Evolutionary conservation across 1,140 invertebrate genomes (phyloP).

Genomic region (Calliopsis andreniformis): DNA sequence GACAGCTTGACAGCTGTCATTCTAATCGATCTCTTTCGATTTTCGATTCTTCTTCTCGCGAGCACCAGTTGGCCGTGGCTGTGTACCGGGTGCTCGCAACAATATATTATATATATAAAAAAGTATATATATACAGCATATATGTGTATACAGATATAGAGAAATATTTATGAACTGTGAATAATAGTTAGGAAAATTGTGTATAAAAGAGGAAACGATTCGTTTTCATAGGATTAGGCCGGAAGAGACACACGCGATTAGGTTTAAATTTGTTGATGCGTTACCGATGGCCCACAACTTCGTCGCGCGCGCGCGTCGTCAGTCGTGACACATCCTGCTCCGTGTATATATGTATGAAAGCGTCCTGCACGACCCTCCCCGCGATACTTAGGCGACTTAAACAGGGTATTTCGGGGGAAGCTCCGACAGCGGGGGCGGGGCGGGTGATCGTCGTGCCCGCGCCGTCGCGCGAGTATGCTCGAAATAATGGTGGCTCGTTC

Average conservation of each 20-base stretch:
- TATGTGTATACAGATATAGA: slow-evolving; percentile 40
- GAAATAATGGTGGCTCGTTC: slow-evolving; percentile 67
- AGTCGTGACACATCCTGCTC: slow-evolving; percentile 10
- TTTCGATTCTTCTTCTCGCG: no score
- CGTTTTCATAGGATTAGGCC: slow-evolving; percentile 59
- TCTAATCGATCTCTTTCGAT: no score
- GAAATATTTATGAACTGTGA: slow-evolving; percentile 66
- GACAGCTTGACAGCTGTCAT: no score
- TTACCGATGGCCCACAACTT: slow-evolving; percentile 53
- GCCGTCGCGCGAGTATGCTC: slow-evolving; percentile 50
- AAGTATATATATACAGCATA: slow-evolving; percentile 18
- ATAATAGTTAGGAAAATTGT: slow-evolving; percentile 66
- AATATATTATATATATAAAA: slow-evolving; percentile 28
- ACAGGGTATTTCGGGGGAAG: slow-evolving; percentile 67
- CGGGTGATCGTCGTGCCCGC: slow-evolving; percentile 25
- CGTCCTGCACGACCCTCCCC: slow-evolving; percentile 23
- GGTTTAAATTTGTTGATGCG: slow-evolving; percentile 64
- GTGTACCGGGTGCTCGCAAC: no score
- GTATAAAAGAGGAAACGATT: slow-evolving; percentile 51
- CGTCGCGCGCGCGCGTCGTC: slow-evolving; percentile 24
- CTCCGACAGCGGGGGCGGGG: not conserved
- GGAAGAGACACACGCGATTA: slow-evolving; percentile 39
- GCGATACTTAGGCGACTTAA: slow-evolving; percentile 65
- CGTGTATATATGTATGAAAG: slow-evolving; percentile 2
- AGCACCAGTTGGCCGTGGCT: no score